Conservation (phyloP, 2,888 invertebrate genomes). For the Eupithecia centaureata region DNA sequence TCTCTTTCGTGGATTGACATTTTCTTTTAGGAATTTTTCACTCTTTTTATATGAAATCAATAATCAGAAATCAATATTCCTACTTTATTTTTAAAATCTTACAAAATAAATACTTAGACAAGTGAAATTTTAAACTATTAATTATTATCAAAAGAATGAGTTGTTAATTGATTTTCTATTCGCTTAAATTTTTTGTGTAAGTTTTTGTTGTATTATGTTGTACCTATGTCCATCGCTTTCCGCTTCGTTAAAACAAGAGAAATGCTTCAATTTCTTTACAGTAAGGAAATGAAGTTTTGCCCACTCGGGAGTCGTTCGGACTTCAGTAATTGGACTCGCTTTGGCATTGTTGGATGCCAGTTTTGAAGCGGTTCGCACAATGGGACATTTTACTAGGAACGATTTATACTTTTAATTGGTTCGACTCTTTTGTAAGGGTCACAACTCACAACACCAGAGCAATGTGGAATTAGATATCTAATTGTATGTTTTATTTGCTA, state of each 20-base stretch:
- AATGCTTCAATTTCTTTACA: slow-evolving; percentile 74
- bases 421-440: slow-evolving; percentile 29
- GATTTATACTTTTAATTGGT: slow-evolving; percentile 56
- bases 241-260: slow-evolving; percentile 57
- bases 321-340: slow-evolving; percentile 74
- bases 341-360: slow-evolving; percentile 73
- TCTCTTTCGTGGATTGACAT: no score
- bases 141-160: no score
- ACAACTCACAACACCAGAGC: neutral
- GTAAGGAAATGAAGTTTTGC: slow-evolving; percentile 77
- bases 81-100: no score
- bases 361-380: slow-evolving; percentile 55
- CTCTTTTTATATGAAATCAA: no score
- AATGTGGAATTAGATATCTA: neutral
- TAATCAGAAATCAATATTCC: no score
- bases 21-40: no score
- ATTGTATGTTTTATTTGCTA: neutral
- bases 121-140: no score
- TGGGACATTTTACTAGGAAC: slow-evolving; percentile 52
- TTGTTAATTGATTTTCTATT: no score
- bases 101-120: no score
- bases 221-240: slow-evolving; percentile 32
- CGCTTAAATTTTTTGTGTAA: no score
- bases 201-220: no score
- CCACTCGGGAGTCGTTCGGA: slow-evolving; percentile 71